A percentile compares a stretch with the other conserved stretches of the same genome.
Evolutionary conservation across 2,113 vertebrate species (phyloP).

Genomic region (Siniperca chuatsi): DNA sequence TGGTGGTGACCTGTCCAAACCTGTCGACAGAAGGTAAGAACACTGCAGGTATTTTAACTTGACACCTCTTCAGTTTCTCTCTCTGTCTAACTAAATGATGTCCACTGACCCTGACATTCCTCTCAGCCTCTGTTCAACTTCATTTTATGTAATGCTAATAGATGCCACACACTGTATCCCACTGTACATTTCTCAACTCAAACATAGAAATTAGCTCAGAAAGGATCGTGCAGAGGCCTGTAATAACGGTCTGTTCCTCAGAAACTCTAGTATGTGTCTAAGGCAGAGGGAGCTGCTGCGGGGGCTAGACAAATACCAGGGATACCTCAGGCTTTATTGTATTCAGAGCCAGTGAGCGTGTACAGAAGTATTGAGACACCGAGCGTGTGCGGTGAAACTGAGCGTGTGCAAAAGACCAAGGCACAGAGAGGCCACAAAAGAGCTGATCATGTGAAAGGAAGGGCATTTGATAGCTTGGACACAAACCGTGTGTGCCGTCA

Average conservation of each 20-base stretch:
- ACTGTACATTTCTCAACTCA: conserved; percentile 36
- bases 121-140: conserved; percentile 30
- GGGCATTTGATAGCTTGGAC: conserved; percentile 40
- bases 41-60: conserved; percentile 34
- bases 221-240: conserved; percentile 37
- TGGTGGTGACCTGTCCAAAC: conserved; percentile 46
- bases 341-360: conserved; percentile 63
- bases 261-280: conserved; percentile 86
- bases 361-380: conserved; percentile 49
- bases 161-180: conserved; percentile 33
- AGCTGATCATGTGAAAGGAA: conserved; percentile 53
- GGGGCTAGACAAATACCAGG: conserved; percentile 86
- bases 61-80: conserved; percentile 28
- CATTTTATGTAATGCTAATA: conserved; percentile 30
- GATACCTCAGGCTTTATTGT: conserved; percentile 83
- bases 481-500: conserved; percentile 33
- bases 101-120: conserved; percentile 35
- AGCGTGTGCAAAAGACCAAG: conserved; percentile 48
- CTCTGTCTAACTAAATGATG: conserved; percentile 20
- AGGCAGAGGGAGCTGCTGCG: conserved; percentile 83
- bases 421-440: conserved; percentile 55
- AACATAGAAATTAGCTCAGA: conserved; percentile 58
- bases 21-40: conserved; percentile 37
- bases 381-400: conserved; percentile 63
- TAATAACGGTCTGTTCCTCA: conserved; percentile 71